Percentiles rank a stretch among this genome's conserved stretches.
These are phyloP conservation scores for Sternarchorhynchus goeldii DNA, from an alignment of 2,797 vertebrate species.

Conservation along the genomic window DNA sequence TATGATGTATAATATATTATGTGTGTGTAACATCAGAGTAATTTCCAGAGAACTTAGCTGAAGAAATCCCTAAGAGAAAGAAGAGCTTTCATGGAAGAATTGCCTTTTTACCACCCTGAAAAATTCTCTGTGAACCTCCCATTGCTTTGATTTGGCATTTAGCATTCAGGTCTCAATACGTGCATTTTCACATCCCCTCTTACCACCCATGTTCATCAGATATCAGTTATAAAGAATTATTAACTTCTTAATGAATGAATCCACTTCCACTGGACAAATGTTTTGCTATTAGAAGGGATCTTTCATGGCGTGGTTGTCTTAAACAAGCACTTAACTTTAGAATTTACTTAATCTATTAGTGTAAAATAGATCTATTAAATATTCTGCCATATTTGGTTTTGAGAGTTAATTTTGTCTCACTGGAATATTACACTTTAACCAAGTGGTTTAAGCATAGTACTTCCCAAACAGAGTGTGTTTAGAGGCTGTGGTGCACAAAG, in stretches of 20 bases:
- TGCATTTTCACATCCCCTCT: not conserved
- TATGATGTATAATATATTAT: constrained; percentile 74
- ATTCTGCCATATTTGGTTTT: too few species aligned
- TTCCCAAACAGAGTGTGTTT: not conserved
- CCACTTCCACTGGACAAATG: not conserved
- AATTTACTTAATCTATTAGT: not conserved
- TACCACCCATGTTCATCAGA: constrained; percentile 19
- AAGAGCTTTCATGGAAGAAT: constrained; percentile 52
- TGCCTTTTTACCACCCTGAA: constrained; percentile 58
- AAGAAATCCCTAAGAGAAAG: constrained; percentile 42
- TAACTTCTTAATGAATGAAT: not conserved
- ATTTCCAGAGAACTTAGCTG: constrained; percentile 58
- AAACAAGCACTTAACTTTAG: not conserved
- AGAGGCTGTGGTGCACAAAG: not conserved
- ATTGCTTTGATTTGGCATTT: constrained; percentile 63
- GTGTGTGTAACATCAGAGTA: constrained; percentile 58
- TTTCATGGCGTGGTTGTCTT: not conserved
- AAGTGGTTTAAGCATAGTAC: too few species aligned
- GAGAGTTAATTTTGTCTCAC: too few species aligned
- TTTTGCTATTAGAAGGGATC: not conserved
- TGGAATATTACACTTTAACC: too few species aligned
- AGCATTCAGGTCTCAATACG: constrained; percentile 35
- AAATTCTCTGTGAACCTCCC: constrained; percentile 69
- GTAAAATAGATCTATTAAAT: not conserved
- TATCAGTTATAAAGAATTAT: constrained; percentile 44